Evolutionary conservation across 1,140 invertebrate species (phyloP).

Genomic region (Alviniconcha marisindica): DNA sequence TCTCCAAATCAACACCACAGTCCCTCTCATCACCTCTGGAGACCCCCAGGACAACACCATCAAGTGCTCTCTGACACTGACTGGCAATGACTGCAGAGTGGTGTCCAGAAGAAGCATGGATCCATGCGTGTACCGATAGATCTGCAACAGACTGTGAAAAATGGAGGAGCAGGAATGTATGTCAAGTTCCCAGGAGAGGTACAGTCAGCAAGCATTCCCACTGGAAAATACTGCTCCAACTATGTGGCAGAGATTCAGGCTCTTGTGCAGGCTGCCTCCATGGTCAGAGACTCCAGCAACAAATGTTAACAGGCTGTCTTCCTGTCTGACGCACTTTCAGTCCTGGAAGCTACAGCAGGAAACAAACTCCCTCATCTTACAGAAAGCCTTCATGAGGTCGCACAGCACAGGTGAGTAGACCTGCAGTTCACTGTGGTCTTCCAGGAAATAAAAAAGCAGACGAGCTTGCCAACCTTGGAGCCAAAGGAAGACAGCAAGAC

Average conservation of each 20-base stretch:
- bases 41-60: neutral
- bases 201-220: neutral
- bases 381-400: neutral
- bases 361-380: neutral
- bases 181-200: neutral
- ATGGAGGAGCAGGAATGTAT: slow-evolving; percentile 16
- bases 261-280: neutral
- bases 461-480: no score
- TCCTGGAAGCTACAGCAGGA: neutral
- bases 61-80: neutral
- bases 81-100: neutral
- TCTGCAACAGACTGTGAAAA: slow-evolving; percentile 1
- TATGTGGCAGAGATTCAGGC: neutral
- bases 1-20: neutral
- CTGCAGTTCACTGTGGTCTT: neutral
- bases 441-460: neutral
- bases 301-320: neutral
- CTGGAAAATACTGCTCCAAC: slow-evolving; percentile 3
- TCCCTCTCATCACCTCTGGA: neutral
- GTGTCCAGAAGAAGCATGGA: neutral
- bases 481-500: no score
- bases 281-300: neutral
- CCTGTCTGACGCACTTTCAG: neutral
- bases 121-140: neutral
- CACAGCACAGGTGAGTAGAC: neutral